phyloP scores from a whole-genome alignment of 2,113 vertebrate genomes.

The Phylloscopus trochiloides region DNA sequence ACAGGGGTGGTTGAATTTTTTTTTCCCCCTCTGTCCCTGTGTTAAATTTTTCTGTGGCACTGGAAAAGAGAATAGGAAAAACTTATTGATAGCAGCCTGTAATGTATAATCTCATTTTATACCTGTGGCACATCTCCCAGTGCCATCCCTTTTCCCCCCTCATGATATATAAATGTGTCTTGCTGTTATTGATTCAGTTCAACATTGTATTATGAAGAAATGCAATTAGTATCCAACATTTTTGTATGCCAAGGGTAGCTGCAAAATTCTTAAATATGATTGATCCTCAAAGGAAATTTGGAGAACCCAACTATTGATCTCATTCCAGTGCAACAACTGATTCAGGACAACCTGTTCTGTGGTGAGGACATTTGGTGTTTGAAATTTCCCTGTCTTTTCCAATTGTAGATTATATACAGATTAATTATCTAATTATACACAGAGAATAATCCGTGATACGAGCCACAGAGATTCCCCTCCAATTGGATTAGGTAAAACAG shows the following conservation, averaged over 20 bases:
- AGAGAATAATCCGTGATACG: background rate
- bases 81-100: background rate
- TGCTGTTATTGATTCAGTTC: background rate
- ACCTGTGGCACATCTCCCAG: background rate
- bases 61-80: background rate
- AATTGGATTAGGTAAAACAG: background rate
- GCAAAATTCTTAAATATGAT: constrained; percentile 6
- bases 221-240: background rate
- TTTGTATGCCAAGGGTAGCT: background rate
- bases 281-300: background rate
- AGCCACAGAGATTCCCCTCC: background rate
- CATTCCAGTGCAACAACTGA: background rate
- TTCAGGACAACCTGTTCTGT: background rate
- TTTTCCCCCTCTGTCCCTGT: background rate
- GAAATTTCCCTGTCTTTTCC: background rate
- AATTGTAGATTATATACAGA: background rate
- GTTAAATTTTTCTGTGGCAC: background rate
- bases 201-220: background rate
- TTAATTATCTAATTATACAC: background rate
- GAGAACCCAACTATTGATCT: background rate
- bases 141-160: background rate
- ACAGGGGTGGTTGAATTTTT: background rate
- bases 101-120: background rate
- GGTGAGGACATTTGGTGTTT: background rate
- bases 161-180: background rate